These are phyloP conservation scores for Carollia perspicillata DNA, from an alignment of 2,113 vertebrate genomes.

Conservation along the genomic window DNA sequence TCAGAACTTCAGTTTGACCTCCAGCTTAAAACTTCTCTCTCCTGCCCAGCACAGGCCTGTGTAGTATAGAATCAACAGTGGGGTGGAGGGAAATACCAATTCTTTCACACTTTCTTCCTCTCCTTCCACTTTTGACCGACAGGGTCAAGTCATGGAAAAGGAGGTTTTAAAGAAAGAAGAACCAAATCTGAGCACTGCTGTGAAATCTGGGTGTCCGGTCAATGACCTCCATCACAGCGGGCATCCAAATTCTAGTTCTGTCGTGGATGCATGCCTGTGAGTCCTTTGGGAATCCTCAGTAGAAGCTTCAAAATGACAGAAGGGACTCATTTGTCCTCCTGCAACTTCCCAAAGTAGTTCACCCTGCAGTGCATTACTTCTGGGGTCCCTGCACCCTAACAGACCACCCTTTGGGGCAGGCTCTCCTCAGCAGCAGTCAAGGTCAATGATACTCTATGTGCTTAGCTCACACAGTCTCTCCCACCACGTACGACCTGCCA, in stretches of 20 bases:
- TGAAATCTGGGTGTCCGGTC: not conserved
- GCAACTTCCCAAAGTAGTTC: not conserved
- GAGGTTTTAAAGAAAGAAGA: not conserved
- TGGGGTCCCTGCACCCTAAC: not conserved
- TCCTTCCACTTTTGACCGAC: not conserved
- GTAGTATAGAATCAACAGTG: not conserved
- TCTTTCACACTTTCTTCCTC: not conserved
- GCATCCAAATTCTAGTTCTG: not conserved
- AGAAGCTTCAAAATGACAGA: not conserved
- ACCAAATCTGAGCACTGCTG: not conserved
- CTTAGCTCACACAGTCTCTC: not conserved
- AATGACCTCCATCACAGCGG: not conserved
- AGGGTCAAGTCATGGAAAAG: not conserved
- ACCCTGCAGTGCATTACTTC: not conserved
- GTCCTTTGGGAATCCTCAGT: not conserved
- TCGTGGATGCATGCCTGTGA: not conserved
- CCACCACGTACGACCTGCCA: too few species aligned
- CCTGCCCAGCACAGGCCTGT: not conserved
- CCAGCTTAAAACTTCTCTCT: not conserved
- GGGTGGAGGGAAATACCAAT: fast-evolving
- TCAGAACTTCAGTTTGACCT: not conserved
- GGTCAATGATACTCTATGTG: not conserved
- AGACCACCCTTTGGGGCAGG: not conserved
- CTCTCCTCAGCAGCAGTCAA: not conserved
- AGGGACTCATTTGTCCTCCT: not conserved